Base-by-base conservation (phyloP, 2,113 vertebrate genomes). In the Emydura subglobosa region DNA sequence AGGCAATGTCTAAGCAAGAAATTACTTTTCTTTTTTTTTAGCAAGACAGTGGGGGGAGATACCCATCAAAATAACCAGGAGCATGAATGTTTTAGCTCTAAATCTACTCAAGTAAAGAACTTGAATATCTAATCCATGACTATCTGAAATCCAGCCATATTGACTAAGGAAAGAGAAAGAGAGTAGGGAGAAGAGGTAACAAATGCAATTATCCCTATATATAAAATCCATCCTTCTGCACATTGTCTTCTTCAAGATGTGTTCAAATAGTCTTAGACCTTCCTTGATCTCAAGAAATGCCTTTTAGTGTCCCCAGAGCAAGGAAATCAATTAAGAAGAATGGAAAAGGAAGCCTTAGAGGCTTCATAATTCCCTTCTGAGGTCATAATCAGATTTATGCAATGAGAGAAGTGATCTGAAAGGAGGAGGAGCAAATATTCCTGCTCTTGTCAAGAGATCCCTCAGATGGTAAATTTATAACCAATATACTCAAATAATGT, bases 221-320 rank as follows among this genome's bases (percentile, higher is more conserved):
- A 83, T 88, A 72, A 93, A 94, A 94, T 85, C 24, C 21, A 31
- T 79, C 80, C 79, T 96, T 95, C 91, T 31, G 85, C 79, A 10
- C 86, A 50, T 57, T 83, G n/a, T 87, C 72, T 89, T 96, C 89
- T 83, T 88, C 82, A 78, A 17, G 65, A 44, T 78, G 57, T 53
- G 42, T 97, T 97, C 92, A 97, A 95, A 92, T 82, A 55, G 13
- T 82, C 68, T 94, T 87, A 91, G 85, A 91, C 91, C 72, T 91
- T 96, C 85, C 96, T 97, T 97, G 90, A 82, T 95, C 81, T 96
- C 55, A 54, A 92, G 83, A 95, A 93, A 89, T 95, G 61, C 31
- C 80, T 96, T 95, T 97, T 86, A 85, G 89, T 92, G 72, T 89
- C 42, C 65, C 49, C 25, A 85, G 91, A 96, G 83, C 74, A 87